Percentiles rank a stretch among this genome's conserved stretches.
phyloP scores from a whole-genome alignment of 2,797 vertebrate genomes.

The Pampus argenteus region DNA sequence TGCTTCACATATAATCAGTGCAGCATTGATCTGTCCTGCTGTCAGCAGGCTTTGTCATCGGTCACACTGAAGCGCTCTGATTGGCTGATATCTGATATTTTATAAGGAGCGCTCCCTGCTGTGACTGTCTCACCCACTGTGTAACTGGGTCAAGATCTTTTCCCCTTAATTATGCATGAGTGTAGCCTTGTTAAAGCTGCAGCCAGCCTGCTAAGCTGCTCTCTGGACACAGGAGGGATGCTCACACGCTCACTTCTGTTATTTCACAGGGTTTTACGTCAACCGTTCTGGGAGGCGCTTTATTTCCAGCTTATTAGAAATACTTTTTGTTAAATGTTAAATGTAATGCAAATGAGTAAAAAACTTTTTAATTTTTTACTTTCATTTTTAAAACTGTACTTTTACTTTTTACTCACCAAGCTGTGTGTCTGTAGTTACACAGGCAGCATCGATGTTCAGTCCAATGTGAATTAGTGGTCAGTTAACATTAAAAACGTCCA shows the following conservation, averaged over 20 bases:
- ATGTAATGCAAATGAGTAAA: too few relatives aligned
- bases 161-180: constrained; percentile 49
- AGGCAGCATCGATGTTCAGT: too few relatives aligned
- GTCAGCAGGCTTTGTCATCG: constrained; percentile 1
- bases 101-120: constrained; percentile 31
- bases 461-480: too few relatives aligned
- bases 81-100: constrained; percentile 48
- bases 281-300: background rate
- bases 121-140: constrained; percentile 36
- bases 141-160: constrained; percentile 60
- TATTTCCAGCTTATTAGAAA: too few relatives aligned
- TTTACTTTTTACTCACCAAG: too few relatives aligned
- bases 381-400: too few relatives aligned
- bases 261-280: background rate
- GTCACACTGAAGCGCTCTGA: constrained; percentile 14
- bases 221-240: background rate
- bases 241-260: background rate
- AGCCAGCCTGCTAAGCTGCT: constrained; percentile 16
- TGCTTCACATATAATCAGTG: background rate
- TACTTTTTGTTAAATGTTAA: too few relatives aligned
- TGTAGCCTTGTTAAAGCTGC: constrained; percentile 39
- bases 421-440: too few relatives aligned
- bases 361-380: too few relatives aligned
- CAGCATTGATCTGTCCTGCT: constrained; percentile 19
- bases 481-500: too few relatives aligned